Percentiles rank a stretch among this genome's conserved stretches.
These are phyloP conservation scores for Nibea albiflora DNA, from an alignment of 2,113 vertebrate genomes.

Conservation along the genomic window DNA sequence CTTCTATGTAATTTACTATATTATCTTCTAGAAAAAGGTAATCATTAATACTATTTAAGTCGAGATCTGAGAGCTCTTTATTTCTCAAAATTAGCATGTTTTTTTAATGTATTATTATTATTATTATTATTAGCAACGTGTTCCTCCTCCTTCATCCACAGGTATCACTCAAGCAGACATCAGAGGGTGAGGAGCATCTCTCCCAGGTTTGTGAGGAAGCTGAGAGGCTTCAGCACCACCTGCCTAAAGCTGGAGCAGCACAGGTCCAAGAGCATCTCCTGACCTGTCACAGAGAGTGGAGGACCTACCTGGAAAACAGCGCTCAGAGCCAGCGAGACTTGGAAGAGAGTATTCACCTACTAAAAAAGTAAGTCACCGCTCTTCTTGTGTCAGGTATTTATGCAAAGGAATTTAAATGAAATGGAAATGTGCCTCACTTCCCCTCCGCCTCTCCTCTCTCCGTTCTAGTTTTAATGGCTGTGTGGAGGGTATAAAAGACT, in stretches of 20 bases:
- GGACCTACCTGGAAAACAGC: slow-evolving; percentile 86
- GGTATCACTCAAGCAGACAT: slow-evolving; percentile 83
- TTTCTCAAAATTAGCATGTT: background rate
- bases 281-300: slow-evolving; percentile 89
- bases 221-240: slow-evolving; percentile 86
- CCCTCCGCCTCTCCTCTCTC: background rate
- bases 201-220: slow-evolving; percentile 87
- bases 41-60: background rate
- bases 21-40: background rate
- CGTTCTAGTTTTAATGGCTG: slow-evolving; percentile 89
- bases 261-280: slow-evolving; percentile 89
- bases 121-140: background rate
- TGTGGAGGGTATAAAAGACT: slow-evolving; percentile 86
- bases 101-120: background rate
- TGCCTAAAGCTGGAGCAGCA: slow-evolving; percentile 85
- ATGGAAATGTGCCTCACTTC: background rate
- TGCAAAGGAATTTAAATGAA: slow-evolving; percentile 33
- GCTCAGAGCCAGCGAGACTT: slow-evolving; percentile 86
- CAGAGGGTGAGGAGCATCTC: slow-evolving; percentile 87
- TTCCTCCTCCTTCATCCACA: slow-evolving; percentile 60
- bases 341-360: slow-evolving; percentile 86
- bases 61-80: background rate
- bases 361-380: slow-evolving; percentile 76
- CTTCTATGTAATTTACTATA: background rate
- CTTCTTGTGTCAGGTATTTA: slow-evolving; percentile 2